Conservation (phyloP, 2,797 vertebrate species). For the Pseudochaenichthys georgianus region DNA sequence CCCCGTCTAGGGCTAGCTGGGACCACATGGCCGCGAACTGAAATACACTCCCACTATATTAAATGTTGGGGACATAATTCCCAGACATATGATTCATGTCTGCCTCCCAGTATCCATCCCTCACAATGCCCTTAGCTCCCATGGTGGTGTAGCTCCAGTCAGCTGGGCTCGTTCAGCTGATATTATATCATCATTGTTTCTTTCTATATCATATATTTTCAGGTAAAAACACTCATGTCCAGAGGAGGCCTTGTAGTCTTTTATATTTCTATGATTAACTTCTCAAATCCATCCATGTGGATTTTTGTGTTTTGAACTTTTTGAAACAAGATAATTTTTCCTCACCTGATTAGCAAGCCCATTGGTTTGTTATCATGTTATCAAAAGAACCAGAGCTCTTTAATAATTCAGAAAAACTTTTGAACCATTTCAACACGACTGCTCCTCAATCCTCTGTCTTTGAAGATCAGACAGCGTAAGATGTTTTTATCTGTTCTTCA, state of each 20-base stretch:
- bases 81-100: constrained; percentile 85
- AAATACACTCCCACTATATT: constrained; percentile 87
- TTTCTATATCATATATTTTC: constrained; percentile 48
- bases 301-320: constrained; percentile 8
- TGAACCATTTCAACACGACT: constrained; percentile 69
- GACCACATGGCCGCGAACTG: constrained; percentile 84
- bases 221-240: constrained; percentile 17
- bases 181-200: constrained; percentile 43
- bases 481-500: constrained; percentile 71
- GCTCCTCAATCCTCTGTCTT: constrained; percentile 72
- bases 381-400: constrained; percentile 56
- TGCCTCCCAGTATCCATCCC: constrained; percentile 72
- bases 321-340: constrained; percentile 11
- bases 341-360: constrained; percentile 39
- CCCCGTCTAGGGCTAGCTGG: constrained; percentile 74
- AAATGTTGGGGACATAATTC: constrained; percentile 87
- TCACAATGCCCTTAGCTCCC: constrained; percentile 63
- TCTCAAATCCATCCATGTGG: background rate
- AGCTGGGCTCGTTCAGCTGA: constrained; percentile 43
- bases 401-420: constrained; percentile 70
- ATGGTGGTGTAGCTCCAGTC: constrained; percentile 48
- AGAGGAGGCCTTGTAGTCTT: background rate
- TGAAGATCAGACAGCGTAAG: constrained; percentile 76
- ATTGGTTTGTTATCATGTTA: constrained; percentile 58
- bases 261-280: background rate